Conservation (phyloP, 2,113 vertebrate genomes). For the Tragulus kanchil region DNA sequence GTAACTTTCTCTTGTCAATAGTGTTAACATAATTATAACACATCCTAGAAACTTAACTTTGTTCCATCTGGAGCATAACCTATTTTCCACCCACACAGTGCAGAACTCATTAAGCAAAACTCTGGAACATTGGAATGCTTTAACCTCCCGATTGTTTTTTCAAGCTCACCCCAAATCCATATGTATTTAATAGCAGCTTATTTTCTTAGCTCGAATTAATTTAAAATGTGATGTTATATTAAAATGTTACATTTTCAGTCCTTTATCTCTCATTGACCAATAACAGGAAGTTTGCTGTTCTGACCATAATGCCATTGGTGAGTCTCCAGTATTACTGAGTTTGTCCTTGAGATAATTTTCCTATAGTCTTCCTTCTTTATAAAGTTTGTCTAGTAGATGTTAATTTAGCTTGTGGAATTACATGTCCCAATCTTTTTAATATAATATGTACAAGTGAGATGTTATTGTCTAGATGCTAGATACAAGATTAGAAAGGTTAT, state of each 20-base stretch:
- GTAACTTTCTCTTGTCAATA: neutral
- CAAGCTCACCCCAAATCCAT: neutral
- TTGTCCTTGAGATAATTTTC: neutral
- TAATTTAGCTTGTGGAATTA: neutral
- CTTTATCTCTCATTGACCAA: neutral
- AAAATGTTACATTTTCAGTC: neutral
- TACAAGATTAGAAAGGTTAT: neutral
- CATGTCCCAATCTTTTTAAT: neutral
- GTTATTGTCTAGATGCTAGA: neutral
- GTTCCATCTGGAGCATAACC: slow-evolving; percentile 21
- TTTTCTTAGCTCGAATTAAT: slow-evolving; percentile 8
- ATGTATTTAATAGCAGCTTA: neutral
- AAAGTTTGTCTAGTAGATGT: fast-evolving
- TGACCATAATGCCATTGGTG: neutral
- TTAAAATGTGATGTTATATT: neutral
- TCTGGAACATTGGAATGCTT: neutral
- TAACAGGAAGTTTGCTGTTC: neutral
- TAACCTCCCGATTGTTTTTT: slow-evolving; percentile 41
- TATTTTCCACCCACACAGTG: slow-evolving; percentile 28
- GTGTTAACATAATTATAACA: slow-evolving; percentile 7
- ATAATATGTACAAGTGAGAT: neutral
- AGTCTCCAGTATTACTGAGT: neutral
- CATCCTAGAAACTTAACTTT: slow-evolving; percentile 44
- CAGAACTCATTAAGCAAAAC: slow-evolving; percentile 24
- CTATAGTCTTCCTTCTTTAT: neutral